Percentiles rank a stretch among this genome's conserved stretches.
These are phyloP conservation scores for Hystrix cristata DNA, from an alignment of 2,113 vertebrate species.

Conservation along the genomic window DNA sequence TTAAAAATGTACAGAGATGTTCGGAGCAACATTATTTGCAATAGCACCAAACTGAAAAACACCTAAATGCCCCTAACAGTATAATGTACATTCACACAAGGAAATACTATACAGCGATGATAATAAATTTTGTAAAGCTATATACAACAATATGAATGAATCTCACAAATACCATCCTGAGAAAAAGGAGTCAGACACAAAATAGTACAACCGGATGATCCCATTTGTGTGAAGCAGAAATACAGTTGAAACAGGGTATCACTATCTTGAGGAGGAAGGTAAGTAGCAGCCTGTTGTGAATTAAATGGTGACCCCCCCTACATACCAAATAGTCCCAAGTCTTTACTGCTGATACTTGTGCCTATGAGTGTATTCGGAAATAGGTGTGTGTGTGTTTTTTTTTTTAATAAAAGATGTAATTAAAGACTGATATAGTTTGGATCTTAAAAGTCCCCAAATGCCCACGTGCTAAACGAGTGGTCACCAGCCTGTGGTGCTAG, in stretches of 20 bases:
- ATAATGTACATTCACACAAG: background rate
- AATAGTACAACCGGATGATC: background rate
- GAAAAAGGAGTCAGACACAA: background rate
- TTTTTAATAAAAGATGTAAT: background rate
- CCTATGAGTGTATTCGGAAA: background rate
- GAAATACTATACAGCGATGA: background rate
- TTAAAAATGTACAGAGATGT: background rate
- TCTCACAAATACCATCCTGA: conserved; percentile 20
- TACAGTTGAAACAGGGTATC: background rate
- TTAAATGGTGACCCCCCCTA: background rate
- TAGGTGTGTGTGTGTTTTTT: too few relatives aligned
- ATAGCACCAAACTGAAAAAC: conserved; percentile 4
- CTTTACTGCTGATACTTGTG: background rate
- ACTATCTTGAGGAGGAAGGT: background rate
- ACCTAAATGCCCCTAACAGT: background rate
- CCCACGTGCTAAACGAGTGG: background rate
- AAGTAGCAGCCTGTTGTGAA: background rate
- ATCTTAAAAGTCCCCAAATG: background rate
- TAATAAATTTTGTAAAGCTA: background rate
- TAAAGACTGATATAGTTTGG: background rate
- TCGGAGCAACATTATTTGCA: background rate
- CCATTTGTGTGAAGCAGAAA: background rate
- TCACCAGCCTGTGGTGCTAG: background rate
- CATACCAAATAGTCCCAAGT: fast-evolving
- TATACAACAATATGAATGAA: background rate